These are phyloP conservation scores for Hydrolagus colliei DNA, from an alignment of 2,797 vertebrate species.

Conservation along the genomic window DNA sequence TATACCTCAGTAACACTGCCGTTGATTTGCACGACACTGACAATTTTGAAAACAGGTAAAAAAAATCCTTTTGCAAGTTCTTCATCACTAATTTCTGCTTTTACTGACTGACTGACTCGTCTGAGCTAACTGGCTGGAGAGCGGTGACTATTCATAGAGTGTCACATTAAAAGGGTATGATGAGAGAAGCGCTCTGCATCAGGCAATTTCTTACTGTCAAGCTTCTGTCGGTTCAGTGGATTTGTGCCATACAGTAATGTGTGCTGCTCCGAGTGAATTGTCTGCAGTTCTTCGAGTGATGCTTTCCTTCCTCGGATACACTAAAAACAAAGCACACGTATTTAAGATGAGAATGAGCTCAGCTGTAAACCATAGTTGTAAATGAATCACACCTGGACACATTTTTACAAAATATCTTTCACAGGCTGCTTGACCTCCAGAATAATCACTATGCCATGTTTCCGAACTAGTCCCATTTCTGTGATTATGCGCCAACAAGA, in stretches of 20 bases:
- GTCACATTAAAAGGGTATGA: constrained; percentile 33
- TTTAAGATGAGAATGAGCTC: not conserved
- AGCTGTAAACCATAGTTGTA: not conserved
- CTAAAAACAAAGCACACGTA: constrained; percentile 45
- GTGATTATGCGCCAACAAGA: not conserved
- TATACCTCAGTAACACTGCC: too few relatives aligned
- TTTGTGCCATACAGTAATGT: constrained; percentile 88
- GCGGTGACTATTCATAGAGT: constrained; percentile 19
- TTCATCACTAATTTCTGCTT: not conserved
- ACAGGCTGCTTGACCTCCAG: not conserved
- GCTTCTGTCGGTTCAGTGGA: constrained; percentile 85
- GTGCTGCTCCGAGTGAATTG: constrained; percentile 85
- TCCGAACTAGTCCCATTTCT: not conserved
- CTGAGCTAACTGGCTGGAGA: not conserved
- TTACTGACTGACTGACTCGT: not conserved
- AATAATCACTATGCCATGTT: not conserved
- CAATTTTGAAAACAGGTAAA: not conserved
- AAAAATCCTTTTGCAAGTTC: not conserved
- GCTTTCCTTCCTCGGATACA: constrained; percentile 90
- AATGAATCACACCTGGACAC: not conserved
- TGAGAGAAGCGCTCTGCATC: constrained; percentile 41
- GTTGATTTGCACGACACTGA: too few relatives aligned
- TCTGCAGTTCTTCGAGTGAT: constrained; percentile 87
- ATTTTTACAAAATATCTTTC: not conserved
- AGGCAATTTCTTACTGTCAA: constrained; percentile 83